Evolutionary conservation across 1,140 invertebrate species (phyloP).

Genomic region (Holotrichia oblita): DNA sequence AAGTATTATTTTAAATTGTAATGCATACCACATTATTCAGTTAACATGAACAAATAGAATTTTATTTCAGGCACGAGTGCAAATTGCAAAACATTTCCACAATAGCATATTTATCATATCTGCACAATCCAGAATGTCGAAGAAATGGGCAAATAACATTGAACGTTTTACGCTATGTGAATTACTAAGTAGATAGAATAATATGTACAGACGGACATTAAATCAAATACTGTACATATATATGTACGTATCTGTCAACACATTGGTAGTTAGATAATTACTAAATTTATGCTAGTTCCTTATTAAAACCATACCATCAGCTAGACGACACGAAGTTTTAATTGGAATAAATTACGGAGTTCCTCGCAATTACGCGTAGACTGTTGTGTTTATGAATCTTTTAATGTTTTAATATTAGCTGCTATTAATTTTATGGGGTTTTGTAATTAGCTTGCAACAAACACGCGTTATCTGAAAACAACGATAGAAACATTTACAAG

Average conservation of each 20-base stretch:
- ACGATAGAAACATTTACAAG: too few species aligned
- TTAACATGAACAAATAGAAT: not conserved
- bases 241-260: not conserved
- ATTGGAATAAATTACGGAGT: constrained; percentile 34
- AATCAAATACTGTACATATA: constrained; percentile 14
- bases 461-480: too few species aligned
- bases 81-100: constrained; percentile 8
- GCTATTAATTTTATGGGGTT: not conserved
- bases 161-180: not conserved
- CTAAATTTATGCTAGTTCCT: constrained; percentile 29
- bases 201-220: not conserved
- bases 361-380: constrained; percentile 6
- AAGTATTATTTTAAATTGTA: not conserved
- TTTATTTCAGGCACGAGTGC: not conserved
- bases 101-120: constrained; percentile 9
- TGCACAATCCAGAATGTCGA: not conserved
- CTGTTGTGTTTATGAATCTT: not conserved
- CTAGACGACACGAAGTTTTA: constrained; percentile 12
- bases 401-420: not conserved
- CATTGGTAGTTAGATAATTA: constrained; percentile 1
- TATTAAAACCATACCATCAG: not conserved
- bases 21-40: not conserved
- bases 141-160: constrained; percentile 5
- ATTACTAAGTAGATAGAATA: constrained; percentile 13
- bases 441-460: not conserved